Conservation (phyloP, 2,797 vertebrate species). For the Knipowitschia caucasica region DNA sequence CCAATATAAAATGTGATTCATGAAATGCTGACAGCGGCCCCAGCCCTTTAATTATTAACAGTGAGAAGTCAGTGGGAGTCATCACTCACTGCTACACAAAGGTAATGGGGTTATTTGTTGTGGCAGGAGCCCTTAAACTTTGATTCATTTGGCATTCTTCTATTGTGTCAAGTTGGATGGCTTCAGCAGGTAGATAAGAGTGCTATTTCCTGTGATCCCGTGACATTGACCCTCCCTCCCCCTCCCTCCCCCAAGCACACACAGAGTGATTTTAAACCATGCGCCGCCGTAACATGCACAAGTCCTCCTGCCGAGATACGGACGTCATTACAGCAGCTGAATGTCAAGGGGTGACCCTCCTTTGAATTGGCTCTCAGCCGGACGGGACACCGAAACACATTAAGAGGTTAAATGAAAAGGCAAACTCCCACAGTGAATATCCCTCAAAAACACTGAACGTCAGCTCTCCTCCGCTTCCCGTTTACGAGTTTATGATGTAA, state of each 20-base stretch:
- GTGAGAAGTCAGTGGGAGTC: conserved; percentile 59
- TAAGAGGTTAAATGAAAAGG: conserved; percentile 46
- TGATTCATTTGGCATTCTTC: conserved; percentile 77
- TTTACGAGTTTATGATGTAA: conserved; percentile 1
- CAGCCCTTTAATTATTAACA: conserved; percentile 78
- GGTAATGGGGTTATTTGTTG: conserved; percentile 76
- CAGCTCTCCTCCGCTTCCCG: conserved; percentile 10
- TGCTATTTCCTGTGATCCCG: conserved; percentile 61
- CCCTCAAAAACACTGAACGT: conserved; percentile 21
- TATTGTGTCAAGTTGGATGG: conserved; percentile 62
- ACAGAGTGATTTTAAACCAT: conserved; percentile 25
- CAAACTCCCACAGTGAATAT: conserved; percentile 20
- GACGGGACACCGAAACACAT: conserved; percentile 30
- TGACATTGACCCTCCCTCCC: conserved; percentile 57
- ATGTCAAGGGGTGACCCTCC: conserved; percentile 37
- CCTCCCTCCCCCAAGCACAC: conserved; percentile 16
- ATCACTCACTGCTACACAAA: conserved; percentile 62
- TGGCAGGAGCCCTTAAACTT: conserved; percentile 58
- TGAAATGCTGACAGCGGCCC: conserved; percentile 73
- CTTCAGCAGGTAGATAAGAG: conserved; percentile 63
- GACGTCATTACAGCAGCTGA: conserved; percentile 40
- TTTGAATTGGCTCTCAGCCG: conserved; percentile 31
- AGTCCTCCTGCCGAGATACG: conserved; percentile 32
- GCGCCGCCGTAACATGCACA: conserved; percentile 15
- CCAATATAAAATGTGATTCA: conserved; percentile 66